Conservation (phyloP, 2,888 invertebrate genomes). For the Eulithis testata region DNA sequence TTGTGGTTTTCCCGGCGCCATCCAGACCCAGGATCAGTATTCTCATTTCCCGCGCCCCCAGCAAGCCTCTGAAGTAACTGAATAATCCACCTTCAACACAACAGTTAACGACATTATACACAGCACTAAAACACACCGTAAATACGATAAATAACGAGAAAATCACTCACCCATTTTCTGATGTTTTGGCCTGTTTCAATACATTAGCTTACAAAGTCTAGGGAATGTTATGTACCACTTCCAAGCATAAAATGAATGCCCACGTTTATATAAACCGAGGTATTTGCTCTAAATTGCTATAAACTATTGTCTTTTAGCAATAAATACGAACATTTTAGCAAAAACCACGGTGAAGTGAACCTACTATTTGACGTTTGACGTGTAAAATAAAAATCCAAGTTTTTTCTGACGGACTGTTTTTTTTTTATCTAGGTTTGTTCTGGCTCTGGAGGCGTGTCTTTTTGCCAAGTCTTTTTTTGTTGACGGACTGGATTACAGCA, state of each 20-base stretch:
- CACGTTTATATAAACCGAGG: conserved; percentile 40
- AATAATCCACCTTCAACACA: conserved; percentile 93
- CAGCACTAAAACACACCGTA: conserved; percentile 35
- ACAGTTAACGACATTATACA: conserved; percentile 32
- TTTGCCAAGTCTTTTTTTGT: too few relatives aligned
- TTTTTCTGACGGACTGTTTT: not conserved
- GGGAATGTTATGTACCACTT: conserved; percentile 57
- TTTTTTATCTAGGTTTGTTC: too few relatives aligned
- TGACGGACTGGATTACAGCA: too few relatives aligned
- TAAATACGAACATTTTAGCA: conserved; percentile 63
- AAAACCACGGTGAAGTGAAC: conserved; percentile 48
- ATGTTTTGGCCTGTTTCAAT: conserved; percentile 67
- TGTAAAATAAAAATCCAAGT: conserved; percentile 64
- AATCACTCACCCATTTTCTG: conserved; percentile 75
- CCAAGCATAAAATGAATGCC: conserved; percentile 50
- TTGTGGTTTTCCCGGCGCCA: conserved; percentile 99
- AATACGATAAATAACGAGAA: conserved; percentile 48
- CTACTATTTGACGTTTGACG: conserved; percentile 58
- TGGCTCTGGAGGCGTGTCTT: too few relatives aligned
- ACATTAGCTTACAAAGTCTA: conserved; percentile 68
- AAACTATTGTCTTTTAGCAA: conserved; percentile 46
- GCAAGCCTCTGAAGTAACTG: conserved; percentile 97
- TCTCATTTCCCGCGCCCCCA: conserved; percentile 98
- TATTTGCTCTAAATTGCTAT: conserved; percentile 48
- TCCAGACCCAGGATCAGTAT: conserved; percentile 99